Conservation (phyloP, 2,797 vertebrate species). For the Leuciscus waleckii region DNA sequence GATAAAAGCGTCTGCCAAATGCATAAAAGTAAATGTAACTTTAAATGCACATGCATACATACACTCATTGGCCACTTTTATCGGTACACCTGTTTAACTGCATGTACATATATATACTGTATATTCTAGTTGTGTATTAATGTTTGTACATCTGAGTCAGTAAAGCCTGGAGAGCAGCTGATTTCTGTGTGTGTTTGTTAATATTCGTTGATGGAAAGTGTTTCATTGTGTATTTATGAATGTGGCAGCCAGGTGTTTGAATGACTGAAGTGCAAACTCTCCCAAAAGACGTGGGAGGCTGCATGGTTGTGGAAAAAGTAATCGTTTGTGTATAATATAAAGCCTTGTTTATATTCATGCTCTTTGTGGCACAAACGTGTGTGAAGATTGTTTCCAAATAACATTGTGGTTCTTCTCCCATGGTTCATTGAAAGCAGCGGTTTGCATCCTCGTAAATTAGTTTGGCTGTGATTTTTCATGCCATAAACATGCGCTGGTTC, state of each 20-base stretch:
- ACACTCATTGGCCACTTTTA: too few relatives aligned
- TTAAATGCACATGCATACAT: too few relatives aligned
- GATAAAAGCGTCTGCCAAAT: too few relatives aligned
- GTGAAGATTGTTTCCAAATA: conserved; percentile 26
- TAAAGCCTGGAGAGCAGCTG: background rate
- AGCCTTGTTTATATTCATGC: conserved; percentile 29
- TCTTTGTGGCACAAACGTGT: conserved; percentile 24
- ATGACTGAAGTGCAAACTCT: conserved; percentile 66
- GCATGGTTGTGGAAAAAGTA: conserved; percentile 27
- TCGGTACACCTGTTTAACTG: background rate
- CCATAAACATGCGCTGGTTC: conserved; percentile 4
- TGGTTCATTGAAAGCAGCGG: conserved; percentile 16
- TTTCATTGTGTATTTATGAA: conserved; percentile 63
- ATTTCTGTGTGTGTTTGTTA: conserved; percentile 31
- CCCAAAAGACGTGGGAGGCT: conserved; percentile 55
- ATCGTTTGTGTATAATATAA: conserved; percentile 21
- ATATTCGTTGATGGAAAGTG: conserved; percentile 64
- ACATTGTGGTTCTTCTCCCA: background rate
- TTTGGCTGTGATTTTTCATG: conserved; percentile 11
- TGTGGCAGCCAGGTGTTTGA: conserved; percentile 73
- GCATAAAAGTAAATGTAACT: too few relatives aligned
- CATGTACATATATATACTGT: background rate
- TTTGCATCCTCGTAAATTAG: background rate
- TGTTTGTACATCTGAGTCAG: background rate
- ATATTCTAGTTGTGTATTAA: background rate